Evolutionary conservation across 2,797 vertebrate genomes (phyloP), one percentile per base, ranked within the genome.

Genomic region (Sebastes steindachneri): DNA sequence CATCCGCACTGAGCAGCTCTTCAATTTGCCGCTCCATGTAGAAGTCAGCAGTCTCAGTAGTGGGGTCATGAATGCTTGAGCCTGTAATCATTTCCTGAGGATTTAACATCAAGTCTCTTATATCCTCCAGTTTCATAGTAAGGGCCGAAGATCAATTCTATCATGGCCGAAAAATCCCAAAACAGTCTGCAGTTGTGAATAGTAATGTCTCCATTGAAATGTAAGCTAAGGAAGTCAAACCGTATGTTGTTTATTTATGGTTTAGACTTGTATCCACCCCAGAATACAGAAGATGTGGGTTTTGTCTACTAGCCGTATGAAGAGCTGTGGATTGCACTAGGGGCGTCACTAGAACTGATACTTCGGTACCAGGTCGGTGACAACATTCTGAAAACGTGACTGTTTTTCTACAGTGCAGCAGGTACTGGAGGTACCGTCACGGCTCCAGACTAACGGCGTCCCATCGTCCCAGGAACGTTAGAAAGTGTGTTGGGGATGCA

Each of bases 101-200:
- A 75, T 80, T 80, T 66, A 66, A 33, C 67, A 26, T 60, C 15
- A 58, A 73, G 17, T 64, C 67, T 53, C 54, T 60, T 72, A 59
- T 69, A 33, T 48, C 41, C 23, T 57, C 45, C 10, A 33, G 9
- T 70, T 66, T 67, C 35, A 79, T 26, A 26, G 54, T 19, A 11
- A 66, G 29, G 25, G n/a, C 25, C 12, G 29, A 60, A 67, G 35
- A 82, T 71, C 60, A 45, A 25, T 64, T 68, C 14, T 68, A 9
- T 11, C 28, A 68, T 12, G 60, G 28, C 8, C 79, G 15, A 33
- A 35, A 77, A 68, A 76, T 77, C 26, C 25, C 3, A 17, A 29
- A 80, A 31, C 6, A 64, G 7, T 59, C 14, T 14, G 25, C 14
- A 9, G 4, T 25, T 28, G 15, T 45, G 6, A 45, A 58, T n/a